phyloP scores from a whole-genome alignment of 1,140 invertebrate species.

The Dinothrombium tinctorium region DNA sequence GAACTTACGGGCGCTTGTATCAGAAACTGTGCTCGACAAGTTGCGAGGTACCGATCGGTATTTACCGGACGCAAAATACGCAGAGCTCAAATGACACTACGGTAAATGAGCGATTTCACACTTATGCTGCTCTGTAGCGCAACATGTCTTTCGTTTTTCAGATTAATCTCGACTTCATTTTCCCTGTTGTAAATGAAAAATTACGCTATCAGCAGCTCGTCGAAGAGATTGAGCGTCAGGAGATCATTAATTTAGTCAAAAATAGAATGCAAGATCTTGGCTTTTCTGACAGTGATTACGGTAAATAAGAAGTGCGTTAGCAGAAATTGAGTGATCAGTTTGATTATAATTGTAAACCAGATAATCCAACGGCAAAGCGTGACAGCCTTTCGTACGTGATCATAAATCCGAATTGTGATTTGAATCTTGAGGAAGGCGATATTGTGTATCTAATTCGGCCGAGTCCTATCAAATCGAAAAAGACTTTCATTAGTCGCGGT shows the following conservation, averaged over 20 bases:
- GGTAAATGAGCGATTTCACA: neutral
- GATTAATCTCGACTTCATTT: neutral
- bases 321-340: too few relatives aligned
- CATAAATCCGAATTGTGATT: constrained; percentile 91
- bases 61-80: constrained; percentile 5
- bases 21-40: constrained; percentile 93
- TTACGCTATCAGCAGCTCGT: constrained; percentile 27
- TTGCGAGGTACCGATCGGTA: constrained; percentile 92
- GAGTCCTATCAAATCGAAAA: constrained; percentile 38
- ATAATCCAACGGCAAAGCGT: constrained; percentile 71
- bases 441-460: constrained; percentile 72
- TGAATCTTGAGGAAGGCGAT: constrained; percentile 83
- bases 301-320: too few relatives aligned
- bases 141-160: neutral
- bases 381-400: constrained; percentile 88
- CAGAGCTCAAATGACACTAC: neutral
- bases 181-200: neutral
- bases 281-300: constrained; percentile 64
- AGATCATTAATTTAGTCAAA: constrained; percentile 76
- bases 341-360: too few relatives aligned
- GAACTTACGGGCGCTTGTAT: constrained; percentile 85
- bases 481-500: neutral
- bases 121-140: neutral
- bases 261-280: constrained; percentile 81
- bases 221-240: constrained; percentile 72